Evolutionary conservation across 2,797 vertebrate genomes (phyloP).

Genomic region (Remorina albescens): DNA sequence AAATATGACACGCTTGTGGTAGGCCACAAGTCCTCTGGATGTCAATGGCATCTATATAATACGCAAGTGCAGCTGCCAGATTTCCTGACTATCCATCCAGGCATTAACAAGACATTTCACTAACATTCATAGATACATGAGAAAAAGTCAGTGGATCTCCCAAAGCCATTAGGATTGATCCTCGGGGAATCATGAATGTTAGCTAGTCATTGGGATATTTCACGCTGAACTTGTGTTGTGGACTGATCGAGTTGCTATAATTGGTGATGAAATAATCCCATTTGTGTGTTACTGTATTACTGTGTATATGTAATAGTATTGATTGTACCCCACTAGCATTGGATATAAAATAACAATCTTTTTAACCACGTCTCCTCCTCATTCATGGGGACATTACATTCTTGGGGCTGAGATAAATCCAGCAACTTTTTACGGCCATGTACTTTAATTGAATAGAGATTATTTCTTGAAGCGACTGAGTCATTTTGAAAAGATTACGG

Average conservation of each 20-base stretch:
- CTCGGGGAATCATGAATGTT: too few species aligned
- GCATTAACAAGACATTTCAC: too few species aligned
- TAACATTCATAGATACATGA: too few species aligned
- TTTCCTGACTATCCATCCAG: too few species aligned
- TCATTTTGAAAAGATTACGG: conserved; percentile 43
- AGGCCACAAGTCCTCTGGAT: too few species aligned
- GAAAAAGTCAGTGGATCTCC: not conserved
- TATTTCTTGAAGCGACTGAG: conserved; percentile 13
- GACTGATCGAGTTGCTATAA: not conserved
- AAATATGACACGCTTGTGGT: too few species aligned
- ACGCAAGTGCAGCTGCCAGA: too few species aligned
- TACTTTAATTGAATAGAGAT: conserved; percentile 48
- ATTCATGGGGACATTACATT: not conserved
- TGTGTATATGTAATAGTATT: not conserved
- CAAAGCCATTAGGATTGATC: not conserved
- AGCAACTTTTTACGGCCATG: conserved; percentile 3
- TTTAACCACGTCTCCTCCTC: not conserved
- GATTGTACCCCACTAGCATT: not conserved
- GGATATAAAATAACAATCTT: conserved; percentile 1
- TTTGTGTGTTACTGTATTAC: not conserved
- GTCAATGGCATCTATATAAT: too few species aligned
- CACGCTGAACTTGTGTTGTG: not conserved
- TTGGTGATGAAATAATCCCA: not conserved
- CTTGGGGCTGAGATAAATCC: conserved; percentile 15
- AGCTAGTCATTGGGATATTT: not conserved